These are phyloP conservation scores for Cryptops parisi DNA, from an alignment of 2,888 invertebrate genomes.

Conservation along the genomic window DNA sequence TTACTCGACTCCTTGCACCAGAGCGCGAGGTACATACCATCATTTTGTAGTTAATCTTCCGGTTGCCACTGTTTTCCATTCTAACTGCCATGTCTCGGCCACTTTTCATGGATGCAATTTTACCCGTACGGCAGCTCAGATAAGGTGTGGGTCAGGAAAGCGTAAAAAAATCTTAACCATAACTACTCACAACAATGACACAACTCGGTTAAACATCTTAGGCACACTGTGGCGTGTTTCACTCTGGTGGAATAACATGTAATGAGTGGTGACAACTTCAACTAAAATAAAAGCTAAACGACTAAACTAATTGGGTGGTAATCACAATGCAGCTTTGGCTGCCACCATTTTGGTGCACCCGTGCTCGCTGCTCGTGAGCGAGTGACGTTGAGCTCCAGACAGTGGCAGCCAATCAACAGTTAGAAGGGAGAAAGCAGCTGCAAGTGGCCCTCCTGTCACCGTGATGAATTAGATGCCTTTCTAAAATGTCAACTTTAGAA, in stretches of 20 bases:
- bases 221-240: neutral
- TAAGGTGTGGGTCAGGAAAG: neutral
- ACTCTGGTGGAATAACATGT: neutral
- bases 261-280: neutral
- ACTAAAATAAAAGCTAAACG: neutral
- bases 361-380: neutral
- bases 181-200: no score
- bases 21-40: conserved; percentile 14
- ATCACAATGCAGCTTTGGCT: conserved; percentile 6
- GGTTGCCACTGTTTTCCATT: conserved; percentile 17
- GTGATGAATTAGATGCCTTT: neutral
- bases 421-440: conserved; percentile 5
- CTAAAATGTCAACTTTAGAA: no score
- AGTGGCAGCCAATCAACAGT: conserved; percentile 1
- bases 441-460: neutral
- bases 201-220: no score
- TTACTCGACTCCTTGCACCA: neutral
- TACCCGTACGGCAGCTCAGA: no score
- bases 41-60: conserved; percentile 18
- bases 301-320: conserved; percentile 11
- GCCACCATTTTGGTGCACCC: conserved; percentile 9
- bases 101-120: no score
- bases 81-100: conserved; percentile 17
- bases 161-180: no score
- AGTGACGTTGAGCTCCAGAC: neutral